phyloP scores from a whole-genome alignment of 2,797 vertebrate genomes.

The Hydrophis major region DNA sequence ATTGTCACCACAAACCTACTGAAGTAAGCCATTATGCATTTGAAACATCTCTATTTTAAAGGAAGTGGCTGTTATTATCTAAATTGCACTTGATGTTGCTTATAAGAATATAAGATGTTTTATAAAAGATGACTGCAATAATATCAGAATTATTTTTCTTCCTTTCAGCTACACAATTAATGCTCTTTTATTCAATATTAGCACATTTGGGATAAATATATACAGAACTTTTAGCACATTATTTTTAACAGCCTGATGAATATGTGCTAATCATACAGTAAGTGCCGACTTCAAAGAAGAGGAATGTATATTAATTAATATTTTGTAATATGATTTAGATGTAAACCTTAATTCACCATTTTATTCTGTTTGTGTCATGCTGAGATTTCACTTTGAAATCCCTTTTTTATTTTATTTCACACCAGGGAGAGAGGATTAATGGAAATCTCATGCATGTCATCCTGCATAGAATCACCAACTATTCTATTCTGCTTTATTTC shows the following conservation, averaged over 20 bases:
- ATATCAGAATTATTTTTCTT: conserved; percentile 47
- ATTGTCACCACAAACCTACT: conserved; percentile 70
- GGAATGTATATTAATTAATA: conserved; percentile 59
- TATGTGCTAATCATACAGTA: conserved; percentile 46
- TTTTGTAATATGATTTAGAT: conserved; percentile 38
- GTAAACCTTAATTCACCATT: conserved; percentile 52
- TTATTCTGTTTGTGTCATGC: conserved; percentile 28
- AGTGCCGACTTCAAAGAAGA: conserved; percentile 34
- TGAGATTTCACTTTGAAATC: conserved; percentile 4
- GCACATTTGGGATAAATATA: background rate
- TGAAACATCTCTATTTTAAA: conserved; percentile 67
- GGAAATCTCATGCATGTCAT: background rate
- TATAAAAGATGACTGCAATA: conserved; percentile 62
- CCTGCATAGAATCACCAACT: background rate
- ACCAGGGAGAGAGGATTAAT: background rate
- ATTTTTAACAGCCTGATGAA: conserved; percentile 37
- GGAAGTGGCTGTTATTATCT: conserved; percentile 68
- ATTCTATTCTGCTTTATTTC: background rate
- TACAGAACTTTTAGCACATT: conserved; percentile 41
- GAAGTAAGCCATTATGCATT: conserved; percentile 68
- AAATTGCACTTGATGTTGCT: conserved; percentile 67
- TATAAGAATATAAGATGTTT: conserved; percentile 67
- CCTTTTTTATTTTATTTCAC: background rate
- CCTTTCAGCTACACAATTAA: conserved; percentile 42
- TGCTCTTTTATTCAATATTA: conserved; percentile 29